Conservation (phyloP, 2,113 vertebrate genomes). For the Phalacrocorax pelagicus region DNA sequence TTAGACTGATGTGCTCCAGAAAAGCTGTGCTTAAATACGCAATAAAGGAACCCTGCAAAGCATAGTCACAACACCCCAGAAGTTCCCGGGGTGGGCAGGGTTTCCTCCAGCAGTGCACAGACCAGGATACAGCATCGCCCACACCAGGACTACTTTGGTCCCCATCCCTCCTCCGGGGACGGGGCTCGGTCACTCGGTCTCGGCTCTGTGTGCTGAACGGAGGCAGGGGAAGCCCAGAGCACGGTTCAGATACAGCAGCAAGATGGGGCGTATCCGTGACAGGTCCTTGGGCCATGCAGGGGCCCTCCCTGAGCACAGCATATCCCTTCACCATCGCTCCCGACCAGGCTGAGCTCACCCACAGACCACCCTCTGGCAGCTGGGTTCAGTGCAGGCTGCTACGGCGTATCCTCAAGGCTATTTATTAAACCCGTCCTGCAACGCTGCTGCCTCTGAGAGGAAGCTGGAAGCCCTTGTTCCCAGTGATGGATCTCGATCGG, state of each 20-base stretch:
- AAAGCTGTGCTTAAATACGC: neutral
- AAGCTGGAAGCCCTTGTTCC: neutral
- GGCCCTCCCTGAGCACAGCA: neutral
- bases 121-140: neutral
- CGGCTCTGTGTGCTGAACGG: neutral
- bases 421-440: neutral
- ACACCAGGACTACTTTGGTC: neutral
- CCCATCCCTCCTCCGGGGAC: neutral
- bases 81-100: neutral
- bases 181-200: neutral
- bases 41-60: neutral
- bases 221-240: neutral
- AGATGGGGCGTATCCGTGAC: neutral
- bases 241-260: neutral
- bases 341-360: neutral
- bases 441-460: neutral
- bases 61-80: neutral
- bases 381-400: neutral
- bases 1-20: neutral
- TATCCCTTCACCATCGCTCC: neutral
- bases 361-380: neutral
- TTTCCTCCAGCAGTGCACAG: neutral
- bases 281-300: neutral
- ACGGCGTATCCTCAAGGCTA: neutral
- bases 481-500: neutral